Conservation (phyloP, 2,113 vertebrate species). For the Microcebus lehilahytsara region DNA sequence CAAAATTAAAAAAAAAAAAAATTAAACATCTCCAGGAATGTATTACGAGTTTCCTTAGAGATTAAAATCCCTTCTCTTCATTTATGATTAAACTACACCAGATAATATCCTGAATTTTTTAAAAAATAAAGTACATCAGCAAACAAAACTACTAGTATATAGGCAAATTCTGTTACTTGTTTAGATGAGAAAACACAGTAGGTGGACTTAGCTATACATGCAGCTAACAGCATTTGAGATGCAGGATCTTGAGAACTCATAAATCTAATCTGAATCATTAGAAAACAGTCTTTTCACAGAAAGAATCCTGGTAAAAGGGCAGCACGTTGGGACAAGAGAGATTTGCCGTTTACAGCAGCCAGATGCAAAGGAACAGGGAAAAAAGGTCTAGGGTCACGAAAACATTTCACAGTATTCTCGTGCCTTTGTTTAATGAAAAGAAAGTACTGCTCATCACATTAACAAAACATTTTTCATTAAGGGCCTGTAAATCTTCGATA, state of each 20-base stretch:
- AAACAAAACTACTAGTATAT: background rate
- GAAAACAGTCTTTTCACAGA: background rate
- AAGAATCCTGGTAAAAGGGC: background rate
- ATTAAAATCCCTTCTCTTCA: background rate
- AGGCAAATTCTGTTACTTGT: background rate
- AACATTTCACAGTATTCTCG: background rate
- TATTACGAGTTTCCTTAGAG: background rate
- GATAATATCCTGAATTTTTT: too few relatives aligned
- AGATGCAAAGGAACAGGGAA: background rate
- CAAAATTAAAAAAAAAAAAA: background rate
- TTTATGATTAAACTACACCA: background rate
- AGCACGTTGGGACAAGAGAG: background rate
- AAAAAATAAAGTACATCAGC: background rate
- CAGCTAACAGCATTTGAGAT: background rate
- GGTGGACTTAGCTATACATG: background rate
- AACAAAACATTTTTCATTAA: background rate
- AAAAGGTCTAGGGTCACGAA: background rate
- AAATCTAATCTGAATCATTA: background rate
- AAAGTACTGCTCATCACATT: background rate
- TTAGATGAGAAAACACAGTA: background rate
- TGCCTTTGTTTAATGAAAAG: conserved; percentile 17
- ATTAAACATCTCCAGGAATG: background rate
- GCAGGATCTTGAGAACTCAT: background rate
- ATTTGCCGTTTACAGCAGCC: background rate
- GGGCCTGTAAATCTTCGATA: background rate